Conservation (phyloP, 2,113 vertebrate genomes). For the Garra rufa region DNA sequence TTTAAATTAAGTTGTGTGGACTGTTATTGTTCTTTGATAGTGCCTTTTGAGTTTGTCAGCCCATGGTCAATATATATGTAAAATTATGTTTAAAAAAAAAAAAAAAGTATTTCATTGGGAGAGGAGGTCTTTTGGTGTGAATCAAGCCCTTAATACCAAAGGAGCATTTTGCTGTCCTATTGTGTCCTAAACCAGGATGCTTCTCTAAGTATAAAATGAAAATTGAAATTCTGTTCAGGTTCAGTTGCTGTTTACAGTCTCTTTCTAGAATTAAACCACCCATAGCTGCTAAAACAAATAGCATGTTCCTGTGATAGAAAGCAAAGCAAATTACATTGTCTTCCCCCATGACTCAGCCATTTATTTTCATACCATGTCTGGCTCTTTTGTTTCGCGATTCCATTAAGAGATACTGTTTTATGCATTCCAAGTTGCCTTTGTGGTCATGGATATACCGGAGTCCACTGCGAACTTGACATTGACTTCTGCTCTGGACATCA, state of each 20-base stretch:
- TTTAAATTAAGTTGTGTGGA: not conserved
- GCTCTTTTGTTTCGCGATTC: conserved; percentile 54
- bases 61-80: not conserved
- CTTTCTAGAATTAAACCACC: conserved; percentile 31
- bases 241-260: not conserved
- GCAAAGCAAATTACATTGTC: conserved; percentile 35
- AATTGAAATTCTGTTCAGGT: conserved; percentile 27
- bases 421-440: conserved; percentile 74
- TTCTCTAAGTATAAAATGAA: not conserved
- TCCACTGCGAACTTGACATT: conserved; percentile 70
- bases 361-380: conserved; percentile 28
- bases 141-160: no score
- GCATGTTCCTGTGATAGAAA: conserved; percentile 27
- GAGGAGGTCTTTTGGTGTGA: no score
- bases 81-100: not conserved
- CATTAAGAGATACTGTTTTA: conserved; percentile 61
- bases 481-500: conserved; percentile 73
- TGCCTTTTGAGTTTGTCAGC: not conserved
- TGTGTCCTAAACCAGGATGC: no score
- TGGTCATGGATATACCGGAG: conserved; percentile 71
- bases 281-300: not conserved
- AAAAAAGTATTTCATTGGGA: not conserved
- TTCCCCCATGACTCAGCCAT: conserved; percentile 20
- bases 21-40: not conserved
- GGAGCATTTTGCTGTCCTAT: not conserved